Evolutionary conservation across 2,888 invertebrate species (phyloP), one percentile per base, ranked within the genome.

Genomic region (Stenodema calcarata): DNA sequence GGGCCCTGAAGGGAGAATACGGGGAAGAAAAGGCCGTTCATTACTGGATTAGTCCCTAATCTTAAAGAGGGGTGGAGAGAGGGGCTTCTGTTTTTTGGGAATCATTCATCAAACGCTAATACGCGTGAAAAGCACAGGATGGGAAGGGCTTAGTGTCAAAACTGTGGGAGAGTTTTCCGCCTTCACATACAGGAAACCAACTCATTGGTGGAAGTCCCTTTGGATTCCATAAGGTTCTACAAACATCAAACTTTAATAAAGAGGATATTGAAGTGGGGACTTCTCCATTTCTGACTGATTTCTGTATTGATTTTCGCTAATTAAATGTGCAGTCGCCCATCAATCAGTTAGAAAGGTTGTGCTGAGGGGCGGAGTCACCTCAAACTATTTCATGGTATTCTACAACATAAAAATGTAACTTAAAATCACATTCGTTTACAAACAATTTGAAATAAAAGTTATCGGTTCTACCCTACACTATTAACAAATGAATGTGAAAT

Each of bases 91-190:
- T 62, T 62, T 73, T 73, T 41, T 16, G 16, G 41, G 41, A 73
- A 73, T 73, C 73, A 73, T 73, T 73, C 73, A 73, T 73, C 73
- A 73, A 62, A 73, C 35, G 73, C 73, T 73, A 73, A 73, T 73
- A 73, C 73, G 30, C 73, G 73, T 62, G 62, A 62, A 62, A n/a
- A 50, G 16, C 50, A 18, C 1, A 73, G 28, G 41, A 35, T 9
- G 73, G 41, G 18, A 18, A 4, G 16, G 18, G 35, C 73, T 73
- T 73, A 73, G 14, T 41, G 73, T 73, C 73, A 73, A 18, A 73
- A 73, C 35, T 35, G 28, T 35, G 35, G 28, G n/a, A 35, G n/a
- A 28, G 35, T 28, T 16, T 16, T 35, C 4, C 41, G 16, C 73
- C 35, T 35, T 73, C 41, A n/a, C n/a, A 35, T 41, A 73, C 16